Evolutionary conservation across 35 echinoderm and acorn worm genomes (phyloP).

Genomic region (Strongylocentrotus purpuratus): DNA sequence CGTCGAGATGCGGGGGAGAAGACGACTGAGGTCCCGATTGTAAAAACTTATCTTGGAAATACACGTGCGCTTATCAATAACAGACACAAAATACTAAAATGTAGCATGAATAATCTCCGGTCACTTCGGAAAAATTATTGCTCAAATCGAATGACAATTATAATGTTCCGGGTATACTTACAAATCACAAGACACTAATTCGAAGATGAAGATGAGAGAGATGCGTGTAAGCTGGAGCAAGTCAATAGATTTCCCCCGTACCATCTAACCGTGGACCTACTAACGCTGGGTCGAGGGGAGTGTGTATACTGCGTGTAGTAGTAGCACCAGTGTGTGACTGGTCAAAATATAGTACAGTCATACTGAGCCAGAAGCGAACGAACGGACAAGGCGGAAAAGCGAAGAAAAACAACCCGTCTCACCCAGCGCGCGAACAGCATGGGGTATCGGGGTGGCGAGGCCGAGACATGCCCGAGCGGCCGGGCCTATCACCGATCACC

Average conservation of each 20-base stretch:
- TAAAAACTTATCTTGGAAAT: neutral
- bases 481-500: neutral
- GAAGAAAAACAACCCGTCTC: constrained; percentile 22
- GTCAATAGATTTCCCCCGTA: neutral
- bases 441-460: constrained; percentile 2
- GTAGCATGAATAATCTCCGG: too few relatives aligned
- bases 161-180: neutral
- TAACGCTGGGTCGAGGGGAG: neutral
- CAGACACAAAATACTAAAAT: neutral
- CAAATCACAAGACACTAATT: neutral
- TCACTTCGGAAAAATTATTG: too few relatives aligned
- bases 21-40: neutral
- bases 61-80: neutral
- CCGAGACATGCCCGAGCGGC: constrained; percentile 1
- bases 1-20: neutral
- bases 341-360: neutral
- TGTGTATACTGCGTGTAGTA: neutral
- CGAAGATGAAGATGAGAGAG: neutral
- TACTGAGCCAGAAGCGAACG: neutral
- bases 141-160: neutral
- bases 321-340: neutral
- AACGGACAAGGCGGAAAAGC: neutral
- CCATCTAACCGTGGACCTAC: too few relatives aligned
- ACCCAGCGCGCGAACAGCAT: constrained; percentile 24
- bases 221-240: neutral